phyloP scores from a whole-genome alignment of 1,140 invertebrate genomes.

The Acromyrmex heyeri region DNA sequence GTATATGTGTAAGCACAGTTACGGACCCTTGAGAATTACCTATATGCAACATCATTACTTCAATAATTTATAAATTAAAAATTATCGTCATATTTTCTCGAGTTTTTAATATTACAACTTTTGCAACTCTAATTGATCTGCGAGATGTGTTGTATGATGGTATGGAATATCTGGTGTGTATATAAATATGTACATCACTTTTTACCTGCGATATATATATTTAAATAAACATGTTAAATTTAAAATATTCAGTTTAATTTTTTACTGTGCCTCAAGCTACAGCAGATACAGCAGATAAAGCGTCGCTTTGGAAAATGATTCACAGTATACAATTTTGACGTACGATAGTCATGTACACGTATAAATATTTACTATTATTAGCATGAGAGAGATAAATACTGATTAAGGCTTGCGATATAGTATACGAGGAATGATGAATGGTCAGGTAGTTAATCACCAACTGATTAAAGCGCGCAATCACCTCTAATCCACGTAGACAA shows the following conservation, averaged over 20 bases:
- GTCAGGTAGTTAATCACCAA: conserved; percentile 59
- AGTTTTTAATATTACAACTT: background rate
- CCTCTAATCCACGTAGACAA: conserved; percentile 21
- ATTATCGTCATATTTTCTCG: background rate
- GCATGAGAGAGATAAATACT: conserved; percentile 28
- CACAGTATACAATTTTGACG: conserved; percentile 18
- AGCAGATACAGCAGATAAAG: conserved; percentile 29
- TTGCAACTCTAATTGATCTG: background rate
- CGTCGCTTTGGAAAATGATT: conserved; percentile 28
- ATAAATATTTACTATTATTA: conserved; percentile 45
- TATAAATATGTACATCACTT: background rate
- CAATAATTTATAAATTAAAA: background rate
- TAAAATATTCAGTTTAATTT: background rate
- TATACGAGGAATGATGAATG: conserved; percentile 57
- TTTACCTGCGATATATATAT: background rate
- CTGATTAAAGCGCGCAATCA: conserved; percentile 57
- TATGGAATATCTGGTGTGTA: background rate
- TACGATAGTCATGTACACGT: background rate
- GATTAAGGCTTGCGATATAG: conserved; percentile 53
- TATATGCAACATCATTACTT: background rate
- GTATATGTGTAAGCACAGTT: background rate
- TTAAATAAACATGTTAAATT: conserved; percentile 20
- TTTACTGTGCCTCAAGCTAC: background rate
- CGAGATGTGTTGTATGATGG: background rate
- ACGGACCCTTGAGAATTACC: background rate